Evolutionary conservation across 1,140 invertebrate genomes (phyloP).

Genomic region (Stratiolaelaps scimitus): DNA sequence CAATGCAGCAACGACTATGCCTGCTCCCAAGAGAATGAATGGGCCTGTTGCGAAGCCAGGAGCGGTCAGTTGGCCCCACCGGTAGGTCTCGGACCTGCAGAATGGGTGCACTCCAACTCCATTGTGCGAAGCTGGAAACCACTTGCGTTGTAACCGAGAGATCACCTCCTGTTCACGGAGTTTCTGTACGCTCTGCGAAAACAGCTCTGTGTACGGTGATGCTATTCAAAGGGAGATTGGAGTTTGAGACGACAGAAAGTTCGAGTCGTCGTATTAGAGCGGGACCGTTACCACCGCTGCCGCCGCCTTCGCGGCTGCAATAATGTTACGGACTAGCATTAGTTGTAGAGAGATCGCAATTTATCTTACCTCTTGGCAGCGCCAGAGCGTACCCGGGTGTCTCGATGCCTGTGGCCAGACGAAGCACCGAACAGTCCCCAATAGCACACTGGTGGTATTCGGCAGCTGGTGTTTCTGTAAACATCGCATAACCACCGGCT

Average conservation of each 20-base stretch:
- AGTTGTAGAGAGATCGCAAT: not conserved
- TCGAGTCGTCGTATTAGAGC: not conserved
- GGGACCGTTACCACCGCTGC: not conserved
- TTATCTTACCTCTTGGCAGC: conserved; percentile 2
- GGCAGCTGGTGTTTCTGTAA: conserved; percentile 2
- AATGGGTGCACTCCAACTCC: no score
- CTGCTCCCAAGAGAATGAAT: conserved; percentile 6
- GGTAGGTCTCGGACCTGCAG: not conserved
- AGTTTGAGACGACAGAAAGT: not conserved
- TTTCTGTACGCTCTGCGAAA: not conserved
- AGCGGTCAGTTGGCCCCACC: conserved; percentile 12
- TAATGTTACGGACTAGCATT: not conserved
- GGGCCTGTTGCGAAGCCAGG: not conserved
- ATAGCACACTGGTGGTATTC: conserved; percentile 18
- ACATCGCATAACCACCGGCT: conserved; percentile 17
- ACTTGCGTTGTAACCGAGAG: conserved; percentile 11
- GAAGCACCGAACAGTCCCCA: conserved; percentile 14
- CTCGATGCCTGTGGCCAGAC: conserved; percentile 6
- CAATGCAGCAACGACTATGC: not conserved
- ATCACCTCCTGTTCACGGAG: not conserved
- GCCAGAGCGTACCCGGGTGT: conserved; percentile 15
- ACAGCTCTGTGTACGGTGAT: conserved; percentile 9
- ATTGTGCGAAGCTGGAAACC: not conserved
- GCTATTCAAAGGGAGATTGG: not conserved
- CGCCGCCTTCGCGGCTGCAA: not conserved